Evolutionary conservation across 2,113 vertebrate genomes (phyloP), one percentile per base, ranked within the genome.

Genomic region (Monopterus albus): DNA sequence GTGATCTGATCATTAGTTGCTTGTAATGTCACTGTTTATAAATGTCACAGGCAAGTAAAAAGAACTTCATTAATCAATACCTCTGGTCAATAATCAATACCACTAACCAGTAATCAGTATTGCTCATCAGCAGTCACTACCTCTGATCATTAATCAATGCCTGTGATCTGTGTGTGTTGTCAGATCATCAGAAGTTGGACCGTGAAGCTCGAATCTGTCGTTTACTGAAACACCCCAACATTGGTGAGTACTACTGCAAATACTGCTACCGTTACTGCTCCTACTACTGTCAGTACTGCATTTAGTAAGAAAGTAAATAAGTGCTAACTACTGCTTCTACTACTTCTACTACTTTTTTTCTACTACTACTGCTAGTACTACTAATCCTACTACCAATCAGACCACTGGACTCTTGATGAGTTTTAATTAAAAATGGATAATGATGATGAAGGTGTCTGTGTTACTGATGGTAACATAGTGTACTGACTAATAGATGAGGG

Each of bases 131-230:
- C 72, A 11, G n/a, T 62, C 49, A 23, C 31, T 61, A 38, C 0
- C 14, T 31, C 40, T 50, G 33, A 43, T 67, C 25, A 15, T 14
- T 75, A 11, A 57, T 13, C 21, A 10, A 26, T 51, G 10, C 13
- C 8, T 69, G n/a, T 66, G 18, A n/a, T n/a, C n/a, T 65, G 1
- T 59, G 13, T 67, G 39, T 78, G 13, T 85, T 36, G 11, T 46
- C 79, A 93, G 92, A 93, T 83, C 92, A 93, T 72, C 92, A 93
- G 83, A 93, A 93, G 87, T 73, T 92, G 83, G 92, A 93, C 71
- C 87, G 92, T 6, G 92, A 93, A 75, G 92, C 91, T 59, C 83
- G 92, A 62, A 93, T 93, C 83, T 92, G 92, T 78, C 88, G 92
- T 45, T 66, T 93, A 50, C 86, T 93, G 49, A 93, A 93, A 57